A percentile compares a stretch with the other conserved stretches of the same genome.
Conservation (phyloP, 1,140 invertebrate species). For the Ladona fulva region DNA sequence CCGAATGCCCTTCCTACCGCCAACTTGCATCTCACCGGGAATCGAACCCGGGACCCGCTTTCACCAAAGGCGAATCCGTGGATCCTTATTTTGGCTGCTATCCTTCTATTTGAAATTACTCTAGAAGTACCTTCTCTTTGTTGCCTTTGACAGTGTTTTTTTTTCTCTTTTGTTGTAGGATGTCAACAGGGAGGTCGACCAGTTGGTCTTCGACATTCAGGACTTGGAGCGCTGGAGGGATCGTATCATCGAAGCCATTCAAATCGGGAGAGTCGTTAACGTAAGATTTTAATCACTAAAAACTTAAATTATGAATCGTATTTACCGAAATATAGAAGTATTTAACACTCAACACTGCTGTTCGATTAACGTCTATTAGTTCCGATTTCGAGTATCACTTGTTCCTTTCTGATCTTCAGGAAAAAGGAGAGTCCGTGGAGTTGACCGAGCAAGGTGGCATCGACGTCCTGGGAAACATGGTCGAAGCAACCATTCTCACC, state of each 20-base stretch:
- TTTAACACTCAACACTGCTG: too few relatives aligned
- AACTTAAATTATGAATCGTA: too few relatives aligned
- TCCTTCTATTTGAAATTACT: too few relatives aligned
- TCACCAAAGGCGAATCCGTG: too few relatives aligned
- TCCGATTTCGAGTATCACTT: too few relatives aligned
- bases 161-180: constrained; percentile 49
- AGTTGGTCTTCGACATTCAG: constrained; percentile 53
- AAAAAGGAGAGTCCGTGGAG: constrained; percentile 40
- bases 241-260: constrained; percentile 63
- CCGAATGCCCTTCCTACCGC: too few relatives aligned
- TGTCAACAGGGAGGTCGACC: constrained; percentile 54
- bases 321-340: too few relatives aligned
- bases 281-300: constrained; percentile 36
- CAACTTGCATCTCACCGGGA: too few relatives aligned
- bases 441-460: constrained; percentile 43
- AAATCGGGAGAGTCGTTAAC: constrained; percentile 49
- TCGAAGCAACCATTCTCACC: constrained; percentile 60
- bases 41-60: too few relatives aligned
- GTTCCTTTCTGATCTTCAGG: constrained; percentile 27
- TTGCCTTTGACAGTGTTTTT: constrained; percentile 47
- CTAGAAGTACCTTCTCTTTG: too few relatives aligned
- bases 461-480: constrained; percentile 56
- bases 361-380: too few relatives aligned
- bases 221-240: constrained; percentile 65
- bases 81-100: too few relatives aligned